Percentiles rank a stretch among this genome's conserved stretches.
Conservation (phyloP, 2,113 vertebrate species). For the Microcebus murinus region DNA sequence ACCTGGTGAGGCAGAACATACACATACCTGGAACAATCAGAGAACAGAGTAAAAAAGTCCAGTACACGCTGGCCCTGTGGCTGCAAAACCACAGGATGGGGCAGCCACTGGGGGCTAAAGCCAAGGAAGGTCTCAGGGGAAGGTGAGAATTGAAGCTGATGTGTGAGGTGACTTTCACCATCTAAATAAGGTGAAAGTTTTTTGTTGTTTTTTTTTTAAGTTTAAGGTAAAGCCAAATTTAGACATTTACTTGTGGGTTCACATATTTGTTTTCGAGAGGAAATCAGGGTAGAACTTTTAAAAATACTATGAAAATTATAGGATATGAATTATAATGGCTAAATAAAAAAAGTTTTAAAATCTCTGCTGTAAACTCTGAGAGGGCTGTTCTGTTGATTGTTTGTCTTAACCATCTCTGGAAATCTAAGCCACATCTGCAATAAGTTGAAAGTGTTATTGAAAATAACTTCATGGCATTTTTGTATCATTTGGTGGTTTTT, state of each 20-base stretch:
- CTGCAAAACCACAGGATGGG: neutral
- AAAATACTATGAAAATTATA: conserved; percentile 60
- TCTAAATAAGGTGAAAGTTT: neutral
- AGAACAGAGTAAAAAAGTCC: neutral
- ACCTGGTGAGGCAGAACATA: neutral
- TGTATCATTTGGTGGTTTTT: neutral
- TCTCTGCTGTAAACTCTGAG: neutral
- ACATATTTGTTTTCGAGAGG: conserved; percentile 49
- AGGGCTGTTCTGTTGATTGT: neutral
- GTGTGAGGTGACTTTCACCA: neutral
- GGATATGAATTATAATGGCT: conserved; percentile 33
- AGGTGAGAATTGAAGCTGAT: neutral
- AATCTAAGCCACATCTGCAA: conserved; percentile 2
- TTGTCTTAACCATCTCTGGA: neutral
- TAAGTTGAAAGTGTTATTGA: neutral
- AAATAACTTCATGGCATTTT: neutral
- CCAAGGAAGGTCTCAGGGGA: neutral
- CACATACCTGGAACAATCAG: neutral
- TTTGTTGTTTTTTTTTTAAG: neutral
- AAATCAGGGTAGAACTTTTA: conserved; percentile 25
- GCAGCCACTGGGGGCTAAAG: too few relatives aligned
- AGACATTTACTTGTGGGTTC: conserved; percentile 27
- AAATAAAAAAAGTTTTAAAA: conserved; percentile 22
- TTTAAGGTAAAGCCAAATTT: conserved; percentile 33
- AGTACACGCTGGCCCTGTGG: too few relatives aligned